Evolutionary conservation across 1,140 invertebrate species (phyloP).

Genomic region (Cydia pomonella): DNA sequence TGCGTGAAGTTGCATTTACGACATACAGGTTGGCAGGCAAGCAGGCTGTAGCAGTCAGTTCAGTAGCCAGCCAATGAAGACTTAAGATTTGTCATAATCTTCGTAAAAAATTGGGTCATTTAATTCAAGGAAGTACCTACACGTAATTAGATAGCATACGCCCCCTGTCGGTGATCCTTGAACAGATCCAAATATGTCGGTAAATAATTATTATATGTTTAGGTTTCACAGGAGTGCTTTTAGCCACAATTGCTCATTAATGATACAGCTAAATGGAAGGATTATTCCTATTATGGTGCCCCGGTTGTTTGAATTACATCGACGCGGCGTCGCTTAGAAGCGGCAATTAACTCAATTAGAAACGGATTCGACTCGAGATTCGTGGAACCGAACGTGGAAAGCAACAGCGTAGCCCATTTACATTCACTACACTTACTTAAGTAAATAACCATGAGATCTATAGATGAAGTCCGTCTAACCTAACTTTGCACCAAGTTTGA

Average conservation of each 20-base stretch:
- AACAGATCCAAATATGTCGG: no score
- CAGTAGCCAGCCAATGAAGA: no score
- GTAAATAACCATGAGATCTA: background rate
- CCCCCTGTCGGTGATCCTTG: no score
- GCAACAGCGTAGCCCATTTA: background rate
- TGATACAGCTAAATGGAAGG: background rate
- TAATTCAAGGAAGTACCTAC: no score
- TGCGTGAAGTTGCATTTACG: background rate
- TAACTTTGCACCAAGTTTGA: background rate
- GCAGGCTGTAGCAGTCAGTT: no score
- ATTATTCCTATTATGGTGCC: background rate
- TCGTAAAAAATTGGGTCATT: no score
- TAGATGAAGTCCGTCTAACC: background rate
- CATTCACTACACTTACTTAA: conserved; percentile 1
- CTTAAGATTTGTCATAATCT: no score
- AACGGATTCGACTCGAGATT: background rate
- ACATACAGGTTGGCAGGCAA: background rate
- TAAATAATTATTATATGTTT: no score
- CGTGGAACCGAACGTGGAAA: background rate
- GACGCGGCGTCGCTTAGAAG: background rate
- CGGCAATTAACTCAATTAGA: background rate
- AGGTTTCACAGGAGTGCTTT: background rate
- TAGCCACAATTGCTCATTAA: background rate
- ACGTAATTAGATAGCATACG: no score
- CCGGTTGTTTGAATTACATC: background rate